Conservation (phyloP, 2,113 vertebrate species). For the Corvus hawaiiensis region DNA sequence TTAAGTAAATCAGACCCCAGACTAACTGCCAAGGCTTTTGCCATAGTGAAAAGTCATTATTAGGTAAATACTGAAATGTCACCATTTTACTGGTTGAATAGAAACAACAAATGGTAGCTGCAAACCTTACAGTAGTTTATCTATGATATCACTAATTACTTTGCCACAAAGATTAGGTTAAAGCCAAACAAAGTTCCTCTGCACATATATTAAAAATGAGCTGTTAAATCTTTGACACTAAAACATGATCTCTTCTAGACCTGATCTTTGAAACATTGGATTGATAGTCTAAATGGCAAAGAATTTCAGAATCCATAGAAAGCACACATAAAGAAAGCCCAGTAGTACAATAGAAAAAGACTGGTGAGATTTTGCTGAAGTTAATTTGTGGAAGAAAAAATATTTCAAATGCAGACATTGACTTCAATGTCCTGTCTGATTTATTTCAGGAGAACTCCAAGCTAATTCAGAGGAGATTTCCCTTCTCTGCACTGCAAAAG, state of each 20-base stretch:
- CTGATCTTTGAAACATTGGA: background rate
- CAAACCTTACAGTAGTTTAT: background rate
- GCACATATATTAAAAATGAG: background rate
- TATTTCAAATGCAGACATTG: background rate
- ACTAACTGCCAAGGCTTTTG: background rate
- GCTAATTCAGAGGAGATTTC: background rate
- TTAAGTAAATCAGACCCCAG: background rate
- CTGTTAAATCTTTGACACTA: background rate
- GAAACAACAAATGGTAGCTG: background rate
- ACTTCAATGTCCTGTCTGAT: background rate
- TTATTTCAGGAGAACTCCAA: background rate
- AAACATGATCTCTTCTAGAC: background rate
- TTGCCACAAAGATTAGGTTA: background rate
- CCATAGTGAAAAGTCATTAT: background rate
- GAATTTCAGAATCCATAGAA: background rate
- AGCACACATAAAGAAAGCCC: background rate
- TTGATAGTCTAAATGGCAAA: background rate
- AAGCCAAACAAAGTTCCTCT: background rate
- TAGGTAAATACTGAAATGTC: background rate
- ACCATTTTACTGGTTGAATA: background rate
- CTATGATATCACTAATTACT: background rate
- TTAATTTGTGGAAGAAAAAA: background rate
- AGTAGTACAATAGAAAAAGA: background rate
- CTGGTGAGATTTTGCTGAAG: background rate
- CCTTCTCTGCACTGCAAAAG: background rate